Evolutionary conservation across 2,888 invertebrate genomes (phyloP).

Genomic region (Escarpia spicata): DNA sequence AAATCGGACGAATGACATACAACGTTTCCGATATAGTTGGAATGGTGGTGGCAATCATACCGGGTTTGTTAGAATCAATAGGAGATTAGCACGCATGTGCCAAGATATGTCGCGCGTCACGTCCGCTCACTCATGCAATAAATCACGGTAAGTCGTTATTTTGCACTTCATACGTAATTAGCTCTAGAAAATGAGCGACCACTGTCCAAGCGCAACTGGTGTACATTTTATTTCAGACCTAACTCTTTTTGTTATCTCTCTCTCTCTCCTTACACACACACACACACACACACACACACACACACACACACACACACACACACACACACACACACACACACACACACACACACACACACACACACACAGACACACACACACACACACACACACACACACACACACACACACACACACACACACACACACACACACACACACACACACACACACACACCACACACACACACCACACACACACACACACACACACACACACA

Average conservation of each 20-base stretch:
- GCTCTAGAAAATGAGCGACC: neutral
- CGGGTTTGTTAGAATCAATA: slow-evolving; percentile 67
- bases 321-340: neutral
- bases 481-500: neutral
- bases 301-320: neutral
- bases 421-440: slow-evolving; percentile 3
- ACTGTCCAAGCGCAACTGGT: too few species aligned
- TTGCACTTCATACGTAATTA: neutral
- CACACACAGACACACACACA: neutral
- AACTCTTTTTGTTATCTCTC: too few species aligned
- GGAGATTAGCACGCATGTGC: slow-evolving; percentile 92
- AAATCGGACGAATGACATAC: slow-evolving; percentile 62
- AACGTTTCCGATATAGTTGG: slow-evolving; percentile 57
- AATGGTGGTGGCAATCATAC: slow-evolving; percentile 58
- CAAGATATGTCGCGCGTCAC: slow-evolving; percentile 75
- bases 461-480: neutral
- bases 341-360: neutral
- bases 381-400: neutral
- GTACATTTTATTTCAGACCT: too few species aligned
- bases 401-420: neutral
- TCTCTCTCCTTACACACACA: too few species aligned
- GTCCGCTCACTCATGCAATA: slow-evolving; percentile 86
- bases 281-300: neutral
- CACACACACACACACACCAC: neutral
- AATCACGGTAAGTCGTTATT: slow-evolving; percentile 71